Evolutionary conservation across 2,113 vertebrate genomes (phyloP), one percentile per base, ranked within the genome.

Genomic region (Perca schrenkii): DNA sequence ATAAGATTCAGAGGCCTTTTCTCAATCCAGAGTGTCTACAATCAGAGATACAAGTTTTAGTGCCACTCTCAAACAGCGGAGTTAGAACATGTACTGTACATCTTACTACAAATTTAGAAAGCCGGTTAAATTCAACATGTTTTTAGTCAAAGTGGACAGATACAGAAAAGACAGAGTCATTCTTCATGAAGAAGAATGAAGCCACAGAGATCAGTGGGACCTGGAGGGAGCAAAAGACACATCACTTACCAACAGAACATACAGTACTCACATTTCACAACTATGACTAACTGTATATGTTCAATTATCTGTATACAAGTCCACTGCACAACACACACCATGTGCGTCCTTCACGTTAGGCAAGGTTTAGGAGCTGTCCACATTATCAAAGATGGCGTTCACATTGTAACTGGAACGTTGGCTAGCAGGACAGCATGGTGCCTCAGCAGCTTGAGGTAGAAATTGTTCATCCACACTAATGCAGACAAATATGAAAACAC

Each of bases 151-250:
- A 79, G 80, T 85, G 67, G 80, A 86, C 61, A 71, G 73, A 69
- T 0, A 62, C 25, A 75, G 49, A 64, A 71, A 63, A 67, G 65
- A 84, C 28, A 74, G 62, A 82, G 43, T 77, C 46, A 34, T 85
- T 81, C 76, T 84, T 68, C 80, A 80, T 65, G 49, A 74, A 74
- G 77, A 62, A 56, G 78, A 86, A 89, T 40, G 47, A 78, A 67
- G 61, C 78, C 82, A 90, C 82, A 86, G 83, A 92, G 86, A 84
- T 91, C 87, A 93, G 81, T 80, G 40, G 86, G 71, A 95, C 94
- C 94, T 96, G 90, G 61, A 95, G 92, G 81, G 91, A 92, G 82
- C 89, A 92, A 86, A 95, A 91, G 58, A 94, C 72, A 92, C 60
- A 64, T 75, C 52, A 87, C 86, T 93, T 71, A 94, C 61, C 50